Percentiles rank a stretch among this genome's conserved stretches.
phyloP scores from a whole-genome alignment of 2,888 invertebrate species.

The Myopa tessellatipennis region DNA sequence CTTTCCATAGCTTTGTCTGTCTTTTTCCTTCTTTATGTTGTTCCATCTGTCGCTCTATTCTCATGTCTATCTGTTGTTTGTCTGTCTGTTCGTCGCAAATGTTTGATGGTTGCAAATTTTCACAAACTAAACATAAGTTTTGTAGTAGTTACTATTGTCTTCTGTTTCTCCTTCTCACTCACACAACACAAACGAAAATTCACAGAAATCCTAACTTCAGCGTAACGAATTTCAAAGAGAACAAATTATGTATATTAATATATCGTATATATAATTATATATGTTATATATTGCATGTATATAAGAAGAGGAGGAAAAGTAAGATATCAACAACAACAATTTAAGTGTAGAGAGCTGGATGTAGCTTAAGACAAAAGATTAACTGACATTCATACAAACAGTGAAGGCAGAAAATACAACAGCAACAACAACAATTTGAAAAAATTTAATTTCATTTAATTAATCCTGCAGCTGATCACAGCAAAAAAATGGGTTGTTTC shows the following conservation, averaged over 20 bases:
- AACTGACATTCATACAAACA: background rate
- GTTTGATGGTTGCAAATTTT: constrained; percentile 28
- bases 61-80: background rate
- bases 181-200: constrained; percentile 43
- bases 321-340: background rate
- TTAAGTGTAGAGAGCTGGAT: constrained; percentile 3
- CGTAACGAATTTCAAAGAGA: constrained; percentile 34
- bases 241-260: constrained; percentile 13
- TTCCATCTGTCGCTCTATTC: background rate
- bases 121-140: constrained; percentile 11
- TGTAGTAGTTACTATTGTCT: constrained; percentile 14
- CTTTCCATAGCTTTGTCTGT: background rate
- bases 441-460: background rate
- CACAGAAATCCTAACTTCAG: constrained; percentile 43
- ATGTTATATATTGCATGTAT: background rate
- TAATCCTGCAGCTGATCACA: constrained; percentile 21
- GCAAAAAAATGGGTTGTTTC: background rate
- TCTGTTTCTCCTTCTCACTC: background rate
- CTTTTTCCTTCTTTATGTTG: background rate
- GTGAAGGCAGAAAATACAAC: background rate
- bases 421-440: background rate
- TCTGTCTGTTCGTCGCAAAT: background rate
- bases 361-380: constrained; percentile 7
- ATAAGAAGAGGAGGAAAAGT: no score
- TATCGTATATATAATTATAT: background rate